Evolutionary conservation across 2,113 vertebrate species (phyloP).

Genomic region (Taxidea taxus): DNA sequence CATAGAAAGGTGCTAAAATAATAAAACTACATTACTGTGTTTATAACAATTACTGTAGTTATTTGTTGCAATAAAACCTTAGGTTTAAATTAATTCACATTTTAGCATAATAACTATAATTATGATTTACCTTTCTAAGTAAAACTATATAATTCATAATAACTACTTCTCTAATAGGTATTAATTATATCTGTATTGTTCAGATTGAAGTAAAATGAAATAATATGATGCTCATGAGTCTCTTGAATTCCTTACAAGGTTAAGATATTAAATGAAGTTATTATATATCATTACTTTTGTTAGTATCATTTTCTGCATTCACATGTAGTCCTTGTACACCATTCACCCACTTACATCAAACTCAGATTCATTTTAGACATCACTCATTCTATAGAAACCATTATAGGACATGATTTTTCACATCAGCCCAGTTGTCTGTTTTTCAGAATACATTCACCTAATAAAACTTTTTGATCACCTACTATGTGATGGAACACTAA

Average conservation of each 20-base stretch:
- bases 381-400: not conserved
- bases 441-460: not conserved
- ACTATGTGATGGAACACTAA: not conserved
- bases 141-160: not conserved
- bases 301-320: not conserved
- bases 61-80: not conserved
- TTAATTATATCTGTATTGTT: not conserved
- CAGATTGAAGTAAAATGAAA: not conserved
- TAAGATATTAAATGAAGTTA: not conserved
- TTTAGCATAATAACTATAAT: not conserved
- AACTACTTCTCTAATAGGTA: not conserved
- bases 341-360: not conserved
- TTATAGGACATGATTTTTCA: not conserved
- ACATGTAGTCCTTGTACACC: not conserved
- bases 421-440: not conserved
- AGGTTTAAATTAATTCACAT: not conserved
- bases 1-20: not conserved
- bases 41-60: not conserved
- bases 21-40: not conserved
- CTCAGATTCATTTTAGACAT: not conserved
- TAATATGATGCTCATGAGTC: not conserved
- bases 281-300: not conserved
- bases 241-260: not conserved
- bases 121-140: not conserved
- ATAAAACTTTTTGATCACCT: not conserved